Evolutionary conservation across 2,888 invertebrate species (phyloP).

Genomic region (Incurvaria masculella): DNA sequence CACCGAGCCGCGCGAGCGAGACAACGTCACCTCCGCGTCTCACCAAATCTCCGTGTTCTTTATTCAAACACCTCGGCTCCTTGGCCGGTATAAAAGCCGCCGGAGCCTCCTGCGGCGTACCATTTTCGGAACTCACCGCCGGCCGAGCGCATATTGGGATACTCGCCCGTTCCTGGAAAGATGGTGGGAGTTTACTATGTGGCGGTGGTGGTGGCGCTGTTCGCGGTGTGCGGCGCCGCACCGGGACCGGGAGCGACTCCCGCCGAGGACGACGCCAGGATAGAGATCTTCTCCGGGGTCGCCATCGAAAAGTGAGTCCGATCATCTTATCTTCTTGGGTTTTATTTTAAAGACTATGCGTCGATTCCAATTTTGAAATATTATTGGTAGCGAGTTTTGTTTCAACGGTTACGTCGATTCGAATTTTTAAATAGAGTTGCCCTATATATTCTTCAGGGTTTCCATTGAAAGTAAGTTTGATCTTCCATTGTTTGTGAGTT

Average conservation of each 20-base stretch:
- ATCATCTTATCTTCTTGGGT: neutral
- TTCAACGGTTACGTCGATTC: neutral
- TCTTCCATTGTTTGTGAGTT: conserved; percentile 3
- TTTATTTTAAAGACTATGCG: conserved; percentile 1
- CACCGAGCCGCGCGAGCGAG: neutral
- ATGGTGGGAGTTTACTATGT: conserved; percentile 38
- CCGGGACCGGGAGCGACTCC: conserved; percentile 22
- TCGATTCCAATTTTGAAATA: conserved; percentile 5
- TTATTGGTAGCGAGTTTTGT: conserved; percentile 3
- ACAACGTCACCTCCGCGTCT: neutral
- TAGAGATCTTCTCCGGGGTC: conserved; percentile 45
- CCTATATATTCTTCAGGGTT: conserved; percentile 7
- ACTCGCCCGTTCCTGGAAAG: no score
- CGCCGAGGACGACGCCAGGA: conserved; percentile 29
- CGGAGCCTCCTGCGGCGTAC: neutral
- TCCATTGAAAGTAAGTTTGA: conserved; percentile 4
- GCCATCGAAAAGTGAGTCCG: conserved; percentile 47
- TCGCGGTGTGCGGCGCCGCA: conserved; percentile 33
- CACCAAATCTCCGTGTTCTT: neutral
- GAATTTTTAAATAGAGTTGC: conserved; percentile 1
- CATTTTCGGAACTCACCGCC: neutral
- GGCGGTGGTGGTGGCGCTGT: conserved; percentile 29
- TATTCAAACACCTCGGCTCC: neutral
- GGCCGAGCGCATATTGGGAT: neutral
- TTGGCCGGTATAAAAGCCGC: neutral